Percentiles rank a stretch among this genome's conserved stretches.
phyloP scores from a whole-genome alignment of 2,113 vertebrate genomes.

The Bubalus kerabau region DNA sequence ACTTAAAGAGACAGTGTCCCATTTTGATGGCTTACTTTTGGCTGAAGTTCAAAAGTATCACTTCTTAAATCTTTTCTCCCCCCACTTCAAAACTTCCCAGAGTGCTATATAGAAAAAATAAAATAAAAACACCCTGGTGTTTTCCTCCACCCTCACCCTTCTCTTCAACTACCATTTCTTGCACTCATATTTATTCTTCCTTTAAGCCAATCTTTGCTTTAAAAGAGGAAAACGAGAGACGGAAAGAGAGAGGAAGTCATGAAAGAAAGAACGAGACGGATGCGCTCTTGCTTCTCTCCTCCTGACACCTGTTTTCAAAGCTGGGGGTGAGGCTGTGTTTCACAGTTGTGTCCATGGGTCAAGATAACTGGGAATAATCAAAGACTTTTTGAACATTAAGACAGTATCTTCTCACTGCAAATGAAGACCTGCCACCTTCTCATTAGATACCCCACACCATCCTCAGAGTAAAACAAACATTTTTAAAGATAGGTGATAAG shows the following conservation, averaged over 20 bases:
- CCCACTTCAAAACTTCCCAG: slow-evolving; percentile 58
- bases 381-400: neutral
- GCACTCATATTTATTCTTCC: slow-evolving; percentile 25
- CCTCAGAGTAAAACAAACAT: neutral
- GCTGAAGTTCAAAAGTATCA: slow-evolving; percentile 78
- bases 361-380: neutral
- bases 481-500: neutral
- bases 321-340: neutral
- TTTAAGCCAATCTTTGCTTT: neutral
- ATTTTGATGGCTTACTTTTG: slow-evolving; percentile 79
- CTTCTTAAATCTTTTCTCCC: slow-evolving; percentile 77
- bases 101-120: slow-evolving; percentile 66
- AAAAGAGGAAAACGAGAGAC: neutral
- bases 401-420: neutral
- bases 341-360: neutral
- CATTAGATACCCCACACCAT: neutral
- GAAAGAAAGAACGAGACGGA: accelerated
- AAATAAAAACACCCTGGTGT: slow-evolving; percentile 63
- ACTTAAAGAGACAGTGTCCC: slow-evolving; percentile 83
- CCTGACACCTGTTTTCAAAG: neutral
- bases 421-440: neutral
- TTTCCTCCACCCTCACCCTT: slow-evolving; percentile 51
- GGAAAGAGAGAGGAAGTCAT: too few species aligned
- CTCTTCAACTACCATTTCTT: neutral
- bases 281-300: accelerated